These are phyloP conservation scores for Monochamus saltuarius DNA, from an alignment of 1,140 invertebrate genomes.

Conservation along the genomic window DNA sequence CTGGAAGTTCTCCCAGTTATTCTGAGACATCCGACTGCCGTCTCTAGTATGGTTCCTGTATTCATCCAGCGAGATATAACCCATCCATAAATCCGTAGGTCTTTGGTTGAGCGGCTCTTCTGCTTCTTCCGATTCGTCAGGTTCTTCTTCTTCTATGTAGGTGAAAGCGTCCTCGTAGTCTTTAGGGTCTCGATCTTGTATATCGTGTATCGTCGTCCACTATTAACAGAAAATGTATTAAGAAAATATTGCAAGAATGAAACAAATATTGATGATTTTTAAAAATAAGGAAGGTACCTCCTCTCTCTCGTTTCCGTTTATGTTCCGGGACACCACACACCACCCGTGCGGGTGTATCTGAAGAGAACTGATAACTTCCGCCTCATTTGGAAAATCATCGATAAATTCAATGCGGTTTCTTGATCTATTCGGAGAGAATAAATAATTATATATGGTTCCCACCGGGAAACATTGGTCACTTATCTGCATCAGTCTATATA, in stretches of 20 bases:
- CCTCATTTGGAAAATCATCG: slow-evolving; percentile 89
- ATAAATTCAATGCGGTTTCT: slow-evolving; percentile 87
- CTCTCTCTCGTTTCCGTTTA: slow-evolving; percentile 79
- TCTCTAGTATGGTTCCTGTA: slow-evolving; percentile 28
- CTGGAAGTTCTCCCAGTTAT: slow-evolving; percentile 22
- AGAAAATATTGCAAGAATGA: too few species aligned
- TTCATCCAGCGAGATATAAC: slow-evolving; percentile 39
- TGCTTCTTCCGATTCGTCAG: slow-evolving; percentile 37
- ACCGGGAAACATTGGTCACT: slow-evolving; percentile 77
- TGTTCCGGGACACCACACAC: slow-evolving; percentile 84
- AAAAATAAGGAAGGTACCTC: too few species aligned
- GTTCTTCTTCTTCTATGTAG: slow-evolving; percentile 37
- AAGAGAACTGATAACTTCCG: slow-evolving; percentile 85
- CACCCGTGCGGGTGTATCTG: slow-evolving; percentile 92
- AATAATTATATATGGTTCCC: slow-evolving; percentile 74
- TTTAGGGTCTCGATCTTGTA: slow-evolving; percentile 66
- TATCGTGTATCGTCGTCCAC: slow-evolving; percentile 94
- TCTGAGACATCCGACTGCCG: slow-evolving; percentile 1
- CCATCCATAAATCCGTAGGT: slow-evolving; percentile 47
- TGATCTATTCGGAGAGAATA: slow-evolving; percentile 72
- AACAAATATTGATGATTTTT: too few species aligned
- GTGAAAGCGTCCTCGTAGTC: slow-evolving; percentile 51
- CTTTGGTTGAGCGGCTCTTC: slow-evolving; percentile 31
- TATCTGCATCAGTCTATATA: slow-evolving; percentile 87
- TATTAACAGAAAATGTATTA: slow-evolving; percentile 50